Evolutionary conservation across 1,140 invertebrate genomes (phyloP).

Genomic region (Drosophila orosa): DNA sequence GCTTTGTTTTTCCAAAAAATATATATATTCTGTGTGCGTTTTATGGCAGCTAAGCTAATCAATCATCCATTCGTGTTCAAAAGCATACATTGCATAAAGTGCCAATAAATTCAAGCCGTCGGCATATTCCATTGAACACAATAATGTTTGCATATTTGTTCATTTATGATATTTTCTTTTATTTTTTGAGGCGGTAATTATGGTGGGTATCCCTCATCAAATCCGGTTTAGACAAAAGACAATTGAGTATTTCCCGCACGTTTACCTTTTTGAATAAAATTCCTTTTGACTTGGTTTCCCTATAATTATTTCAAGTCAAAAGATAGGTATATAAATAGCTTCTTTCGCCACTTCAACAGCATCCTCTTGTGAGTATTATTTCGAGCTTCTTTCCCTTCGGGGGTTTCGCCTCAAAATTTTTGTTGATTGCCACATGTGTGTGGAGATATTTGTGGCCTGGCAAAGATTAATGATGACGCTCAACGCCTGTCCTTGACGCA

Average conservation of each 20-base stretch:
- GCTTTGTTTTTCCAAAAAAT: constrained; percentile 12
- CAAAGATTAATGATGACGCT: constrained; percentile 65
- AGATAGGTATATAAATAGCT: constrained; percentile 35
- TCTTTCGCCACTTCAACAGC: constrained; percentile 23
- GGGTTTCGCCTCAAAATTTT: constrained; percentile 1
- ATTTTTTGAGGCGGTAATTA: constrained; percentile 2
- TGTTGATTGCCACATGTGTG: constrained; percentile 29
- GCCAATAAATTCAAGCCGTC: constrained; percentile 35
- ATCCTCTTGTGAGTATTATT: neutral
- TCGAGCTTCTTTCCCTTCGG: neutral
- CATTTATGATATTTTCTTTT: constrained; percentile 20
- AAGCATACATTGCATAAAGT: constrained; percentile 32
- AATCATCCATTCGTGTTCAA: constrained; percentile 59
- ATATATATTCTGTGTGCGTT: constrained; percentile 27
- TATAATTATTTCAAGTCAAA: constrained; percentile 44
- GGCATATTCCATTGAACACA: constrained; percentile 29
- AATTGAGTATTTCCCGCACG: constrained; percentile 1
- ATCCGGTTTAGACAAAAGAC: neutral
- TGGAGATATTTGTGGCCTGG: constrained; percentile 25
- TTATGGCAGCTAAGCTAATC: constrained; percentile 67
- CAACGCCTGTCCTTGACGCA: constrained; percentile 22
- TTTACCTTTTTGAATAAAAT: constrained; percentile 4
- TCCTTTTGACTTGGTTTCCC: constrained; percentile 6
- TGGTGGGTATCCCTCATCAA: constrained; percentile 2
- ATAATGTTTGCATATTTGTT: constrained; percentile 21